Evolutionary conservation across 2,113 vertebrate genomes (phyloP), one percentile per base, ranked within the genome.

Genomic region (Semicossyphus pulcher): DNA sequence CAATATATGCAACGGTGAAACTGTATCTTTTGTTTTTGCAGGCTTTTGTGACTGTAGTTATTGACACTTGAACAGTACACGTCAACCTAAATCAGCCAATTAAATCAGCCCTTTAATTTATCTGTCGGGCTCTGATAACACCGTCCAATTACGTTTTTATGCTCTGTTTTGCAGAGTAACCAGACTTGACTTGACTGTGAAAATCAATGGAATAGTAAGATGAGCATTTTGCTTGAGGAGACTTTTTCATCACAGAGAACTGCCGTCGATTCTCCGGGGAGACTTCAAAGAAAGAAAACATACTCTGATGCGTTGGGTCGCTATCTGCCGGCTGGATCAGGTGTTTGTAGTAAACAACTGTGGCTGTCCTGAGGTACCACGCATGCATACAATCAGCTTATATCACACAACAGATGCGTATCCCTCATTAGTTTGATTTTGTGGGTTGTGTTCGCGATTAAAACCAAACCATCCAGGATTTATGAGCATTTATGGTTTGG

Each of bases 291-390:
- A 41, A 64, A 52, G 16, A 25, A 60, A 28, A 36, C 26, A 65
- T 16, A 23, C 42, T 39, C 29, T 26, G 64, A 53, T 48, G 23
- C 78, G 60, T 78, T 74, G 28, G n/a, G n/a, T n/a, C n/a, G 26
- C 45, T 60, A 47, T 71, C 59, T 74, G 52, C 64, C 34, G 0
- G 2, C 61, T 42, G 77, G 48, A 77, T 74, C 74, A 88, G 67
- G 52, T 86, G 63, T 45, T 63, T 49, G 66, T 31, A 31, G 63
- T 72, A 74, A 74, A 84, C 80, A 85, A 65, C 52, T n/a, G 34
- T 34, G 36, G 28, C 31, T 62, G 25, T 34, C 54, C 18, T 41
- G 49, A 61, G 37, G 26, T 68, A 26, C 39, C 32, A 14, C 1
- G 2, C 61, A 51, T 23, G 4, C 12, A 18, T 44, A 18, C 16